Percentiles rank a stretch among this genome's conserved stretches.
Conservation (phyloP, 1,140 invertebrate genomes). For the Drosophila seguyi region DNA sequence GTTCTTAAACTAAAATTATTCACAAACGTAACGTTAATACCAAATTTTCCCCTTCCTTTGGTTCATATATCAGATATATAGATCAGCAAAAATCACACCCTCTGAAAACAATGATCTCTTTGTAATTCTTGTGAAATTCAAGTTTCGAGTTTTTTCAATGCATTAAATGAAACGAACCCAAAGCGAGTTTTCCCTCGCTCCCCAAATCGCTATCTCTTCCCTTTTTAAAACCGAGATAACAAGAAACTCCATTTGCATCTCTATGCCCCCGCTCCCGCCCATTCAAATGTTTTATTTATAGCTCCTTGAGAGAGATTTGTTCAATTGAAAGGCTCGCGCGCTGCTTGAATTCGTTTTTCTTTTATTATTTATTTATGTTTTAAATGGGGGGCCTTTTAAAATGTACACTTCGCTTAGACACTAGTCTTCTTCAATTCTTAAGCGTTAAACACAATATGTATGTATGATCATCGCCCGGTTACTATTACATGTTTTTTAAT, state of each 20-base stretch:
- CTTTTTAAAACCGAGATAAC: background rate
- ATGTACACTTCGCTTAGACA: conserved; percentile 38
- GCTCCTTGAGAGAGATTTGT: background rate
- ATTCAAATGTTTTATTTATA: conserved; percentile 3
- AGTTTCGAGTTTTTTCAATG: background rate
- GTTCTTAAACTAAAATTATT: too few relatives aligned
- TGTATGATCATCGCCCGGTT: conserved; percentile 15
- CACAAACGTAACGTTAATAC: too few relatives aligned
- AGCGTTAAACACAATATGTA: conserved; percentile 10
- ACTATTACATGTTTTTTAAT: conserved; percentile 47
- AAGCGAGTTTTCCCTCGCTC: background rate
- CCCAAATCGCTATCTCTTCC: background rate
- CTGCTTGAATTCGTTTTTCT: conserved; percentile 34
- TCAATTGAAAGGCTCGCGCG: background rate
- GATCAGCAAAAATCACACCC: background rate
- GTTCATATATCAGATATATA: too few relatives aligned
- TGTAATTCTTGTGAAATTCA: background rate
- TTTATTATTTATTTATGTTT: conserved; percentile 45
- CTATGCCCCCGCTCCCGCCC: background rate
- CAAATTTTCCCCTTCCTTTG: too few relatives aligned
- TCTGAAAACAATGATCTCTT: background rate
- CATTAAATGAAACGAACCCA: background rate
- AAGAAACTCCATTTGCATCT: conserved; percentile 1
- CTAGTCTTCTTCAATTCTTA: conserved; percentile 14
- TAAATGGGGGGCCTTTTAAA: conserved; percentile 23